Evolutionary conservation across 2,113 vertebrate genomes (phyloP).

Genomic region (Apus apus): DNA sequence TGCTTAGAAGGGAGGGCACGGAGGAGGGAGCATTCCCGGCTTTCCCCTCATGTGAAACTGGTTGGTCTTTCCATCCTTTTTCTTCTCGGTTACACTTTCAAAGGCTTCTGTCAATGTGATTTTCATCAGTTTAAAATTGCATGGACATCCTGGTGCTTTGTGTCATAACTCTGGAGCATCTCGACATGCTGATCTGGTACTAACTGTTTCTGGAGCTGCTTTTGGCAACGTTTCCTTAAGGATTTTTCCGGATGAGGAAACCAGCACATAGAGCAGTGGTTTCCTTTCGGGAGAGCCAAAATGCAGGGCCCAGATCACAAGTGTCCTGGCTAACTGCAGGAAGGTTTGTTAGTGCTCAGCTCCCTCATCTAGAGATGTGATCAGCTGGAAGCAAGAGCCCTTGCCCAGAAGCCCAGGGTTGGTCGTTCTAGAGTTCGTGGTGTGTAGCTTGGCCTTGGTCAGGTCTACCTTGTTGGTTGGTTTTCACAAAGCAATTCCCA

Average conservation of each 20-base stretch:
- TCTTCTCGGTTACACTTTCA: slow-evolving; percentile 30
- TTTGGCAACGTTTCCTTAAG: slow-evolving; percentile 5
- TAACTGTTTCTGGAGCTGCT: slow-evolving; percentile 16
- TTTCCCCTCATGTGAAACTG: slow-evolving; percentile 40
- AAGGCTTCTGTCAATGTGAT: slow-evolving; percentile 50
- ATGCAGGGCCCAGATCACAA: background rate
- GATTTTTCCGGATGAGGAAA: slow-evolving; percentile 14
- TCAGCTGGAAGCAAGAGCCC: background rate
- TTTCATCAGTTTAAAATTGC: slow-evolving; percentile 32
- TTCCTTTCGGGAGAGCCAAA: background rate
- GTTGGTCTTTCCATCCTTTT: slow-evolving; percentile 35
- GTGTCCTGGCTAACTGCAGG: background rate
- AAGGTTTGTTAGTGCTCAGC: background rate
- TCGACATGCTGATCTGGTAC: slow-evolving; percentile 15
- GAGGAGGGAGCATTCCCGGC: slow-evolving; percentile 4
- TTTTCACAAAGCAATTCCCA: background rate
- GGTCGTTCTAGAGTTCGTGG: background rate
- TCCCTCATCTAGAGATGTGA: background rate
- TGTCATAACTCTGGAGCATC: background rate
- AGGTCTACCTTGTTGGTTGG: background rate
- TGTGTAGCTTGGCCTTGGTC: background rate
- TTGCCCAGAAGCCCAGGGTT: background rate
- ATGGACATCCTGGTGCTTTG: slow-evolving; percentile 47
- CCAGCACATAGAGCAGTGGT: background rate
- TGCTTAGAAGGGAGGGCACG: background rate